Evolutionary conservation across 2,113 vertebrate species (phyloP).

Genomic region (Noctilio leporinus): DNA sequence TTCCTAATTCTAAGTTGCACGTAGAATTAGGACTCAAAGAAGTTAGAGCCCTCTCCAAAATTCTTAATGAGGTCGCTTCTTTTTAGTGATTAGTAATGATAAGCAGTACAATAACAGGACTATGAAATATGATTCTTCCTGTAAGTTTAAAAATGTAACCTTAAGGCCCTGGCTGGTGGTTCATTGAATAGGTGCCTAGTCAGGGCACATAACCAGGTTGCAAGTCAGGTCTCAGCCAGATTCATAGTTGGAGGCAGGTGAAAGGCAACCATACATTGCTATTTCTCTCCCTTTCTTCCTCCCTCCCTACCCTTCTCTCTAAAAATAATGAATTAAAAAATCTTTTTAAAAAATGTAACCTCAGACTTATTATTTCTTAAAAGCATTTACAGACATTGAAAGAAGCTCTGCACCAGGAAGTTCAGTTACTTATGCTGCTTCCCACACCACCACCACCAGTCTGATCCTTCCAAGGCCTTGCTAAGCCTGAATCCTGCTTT

Average conservation of each 20-base stretch:
- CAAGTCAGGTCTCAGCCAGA: no score
- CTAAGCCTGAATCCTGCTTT: not conserved
- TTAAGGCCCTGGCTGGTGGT: no score
- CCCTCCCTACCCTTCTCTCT: no score
- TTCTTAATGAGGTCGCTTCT: not conserved
- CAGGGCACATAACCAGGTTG: no score
- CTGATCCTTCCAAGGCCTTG: not conserved
- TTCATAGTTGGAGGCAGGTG: no score
- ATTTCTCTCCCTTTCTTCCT: no score
- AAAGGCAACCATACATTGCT: no score
- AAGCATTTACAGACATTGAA: not conserved
- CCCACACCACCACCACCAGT: no score
- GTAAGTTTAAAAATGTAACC: not conserved
- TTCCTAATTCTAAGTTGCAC: not conserved
- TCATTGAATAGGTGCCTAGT: no score
- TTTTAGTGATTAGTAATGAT: not conserved
- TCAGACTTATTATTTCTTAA: not conserved
- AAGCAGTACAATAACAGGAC: not conserved
- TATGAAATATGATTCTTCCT: not conserved
- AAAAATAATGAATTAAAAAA: no score
- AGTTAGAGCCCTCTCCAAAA: not conserved
- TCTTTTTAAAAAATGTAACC: not conserved
- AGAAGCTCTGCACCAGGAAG: not conserved
- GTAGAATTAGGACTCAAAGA: not conserved
- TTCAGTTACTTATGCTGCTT: not conserved